Evolutionary conservation across 2,888 invertebrate genomes (phyloP), one percentile per base, ranked within the genome.

Genomic region (Octonoba sinensis): DNA sequence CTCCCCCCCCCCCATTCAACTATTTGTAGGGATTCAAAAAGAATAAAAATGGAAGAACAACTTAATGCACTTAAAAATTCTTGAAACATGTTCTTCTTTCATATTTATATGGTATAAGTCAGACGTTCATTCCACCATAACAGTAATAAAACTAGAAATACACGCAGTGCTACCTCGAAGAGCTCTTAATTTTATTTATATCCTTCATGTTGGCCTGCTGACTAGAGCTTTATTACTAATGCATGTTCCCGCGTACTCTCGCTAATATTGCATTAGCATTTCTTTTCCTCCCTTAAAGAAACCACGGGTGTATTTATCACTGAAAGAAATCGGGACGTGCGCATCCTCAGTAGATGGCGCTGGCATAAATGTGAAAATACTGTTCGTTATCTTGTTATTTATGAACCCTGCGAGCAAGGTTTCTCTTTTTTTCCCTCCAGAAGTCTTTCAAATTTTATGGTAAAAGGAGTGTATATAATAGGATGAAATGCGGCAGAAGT

Each of bases 301-400:
- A 36, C 20, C n/a, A 54, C 54, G 18, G n/a, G n/a, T 20, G 54
- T 54, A 54, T n/a, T 54, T 54, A 54, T 54, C 54, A 18, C n/a
- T n/a, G 16, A 54, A n/a, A 54, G 20, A 54, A 54, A 18, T n/a
- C n/a, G 54, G 20, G 54, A n/a, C 54, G 18, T 13, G 51, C 18
- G 51, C 6, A n/a, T 51, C 18, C n/a, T 12, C 20, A 16, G 20
- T 54, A 54, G 54, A 54, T 54, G 54, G 54, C 54, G 54, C n/a
- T 54, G 54, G 54, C 54, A 54, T n/a, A 54, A 54, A 54, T 20
- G 54, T 54, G 54, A 54, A 54, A 54, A 54, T 54, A 54, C 18
- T 54, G 54, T n/a, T 54, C 54, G 54, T 54, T 54, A 54, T 18
- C 18, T 54, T 54, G 54, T 54, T 54, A 54, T 54, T 54, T 54